Evolutionary conservation across 2,797 vertebrate species (phyloP).

Genomic region (Neosalanx taihuensis): DNA sequence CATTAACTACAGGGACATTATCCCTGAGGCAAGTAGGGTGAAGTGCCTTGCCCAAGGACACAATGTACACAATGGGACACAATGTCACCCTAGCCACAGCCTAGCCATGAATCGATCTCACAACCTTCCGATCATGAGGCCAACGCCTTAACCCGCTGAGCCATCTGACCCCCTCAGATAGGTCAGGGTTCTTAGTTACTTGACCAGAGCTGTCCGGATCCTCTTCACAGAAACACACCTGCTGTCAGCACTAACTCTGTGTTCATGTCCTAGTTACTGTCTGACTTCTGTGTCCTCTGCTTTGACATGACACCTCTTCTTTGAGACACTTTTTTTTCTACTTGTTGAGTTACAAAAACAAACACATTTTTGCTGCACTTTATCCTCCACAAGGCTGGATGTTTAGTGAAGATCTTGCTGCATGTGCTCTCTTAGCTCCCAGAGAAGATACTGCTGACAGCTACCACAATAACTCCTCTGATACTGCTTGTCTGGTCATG

Average conservation of each 20-base stretch:
- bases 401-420: conserved; percentile 15
- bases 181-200: too few species aligned
- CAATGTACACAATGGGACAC: too few species aligned
- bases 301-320: conserved; percentile 21
- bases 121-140: too few species aligned
- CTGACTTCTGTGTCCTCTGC: conserved; percentile 56
- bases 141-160: too few species aligned
- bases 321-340: conserved; percentile 17
- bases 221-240: not conserved
- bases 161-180: too few species aligned
- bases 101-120: too few species aligned
- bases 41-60: too few species aligned
- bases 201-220: too few species aligned
- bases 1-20: too few species aligned
- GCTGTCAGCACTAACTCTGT: not conserved
- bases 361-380: conserved; percentile 58
- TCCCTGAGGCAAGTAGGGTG: too few species aligned
- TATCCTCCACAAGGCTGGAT: conserved; percentile 48
- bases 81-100: too few species aligned
- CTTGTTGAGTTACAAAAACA: conserved; percentile 16
- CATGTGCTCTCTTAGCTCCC: not conserved
- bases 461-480: not conserved
- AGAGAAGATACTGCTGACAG: conserved; percentile 41
- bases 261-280: conserved; percentile 30
- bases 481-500: too few species aligned